These are phyloP conservation scores for Eriosoma lanigerum DNA, from an alignment of 1,140 invertebrate genomes.

Conservation along the genomic window DNA sequence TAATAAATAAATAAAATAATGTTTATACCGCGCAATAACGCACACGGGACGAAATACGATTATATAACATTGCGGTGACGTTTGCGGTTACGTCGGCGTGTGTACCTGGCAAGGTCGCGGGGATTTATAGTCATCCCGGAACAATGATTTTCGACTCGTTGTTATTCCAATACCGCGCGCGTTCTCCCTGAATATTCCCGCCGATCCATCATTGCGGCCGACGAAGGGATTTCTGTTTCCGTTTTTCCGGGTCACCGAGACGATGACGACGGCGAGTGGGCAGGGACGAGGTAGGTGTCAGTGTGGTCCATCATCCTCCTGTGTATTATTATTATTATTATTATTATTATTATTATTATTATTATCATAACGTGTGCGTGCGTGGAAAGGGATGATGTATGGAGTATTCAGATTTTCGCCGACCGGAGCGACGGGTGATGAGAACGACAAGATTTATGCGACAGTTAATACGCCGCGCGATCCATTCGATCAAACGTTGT, in stretches of 20 bases:
- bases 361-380: too few species aligned
- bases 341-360: too few species aligned
- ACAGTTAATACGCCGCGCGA: not conserved
- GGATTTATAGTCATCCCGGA: conserved; percentile 23
- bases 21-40: not conserved
- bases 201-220: not conserved
- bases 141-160: conserved; percentile 27
- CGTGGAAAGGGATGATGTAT: not conserved
- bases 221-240: conserved; percentile 24
- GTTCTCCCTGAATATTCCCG: too few species aligned
- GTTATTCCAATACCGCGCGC: not conserved
- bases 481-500: conserved; percentile 14
- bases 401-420: conserved; percentile 13
- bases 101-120: not conserved
- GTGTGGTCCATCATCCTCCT: too few species aligned
- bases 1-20: conserved; percentile 20
- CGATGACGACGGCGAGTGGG: not conserved
- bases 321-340: too few species aligned
- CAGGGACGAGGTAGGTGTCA: not conserved
- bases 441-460: conserved; percentile 20
- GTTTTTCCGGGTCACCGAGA: conserved; percentile 4
- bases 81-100: conserved; percentile 4
- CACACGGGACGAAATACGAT: not conserved
- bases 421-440: not conserved
- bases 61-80: conserved; percentile 15